Percentiles rank a stretch among this genome's conserved stretches.
phyloP scores from a whole-genome alignment of 2,113 vertebrate species.

The Rhineura floridana region DNA sequence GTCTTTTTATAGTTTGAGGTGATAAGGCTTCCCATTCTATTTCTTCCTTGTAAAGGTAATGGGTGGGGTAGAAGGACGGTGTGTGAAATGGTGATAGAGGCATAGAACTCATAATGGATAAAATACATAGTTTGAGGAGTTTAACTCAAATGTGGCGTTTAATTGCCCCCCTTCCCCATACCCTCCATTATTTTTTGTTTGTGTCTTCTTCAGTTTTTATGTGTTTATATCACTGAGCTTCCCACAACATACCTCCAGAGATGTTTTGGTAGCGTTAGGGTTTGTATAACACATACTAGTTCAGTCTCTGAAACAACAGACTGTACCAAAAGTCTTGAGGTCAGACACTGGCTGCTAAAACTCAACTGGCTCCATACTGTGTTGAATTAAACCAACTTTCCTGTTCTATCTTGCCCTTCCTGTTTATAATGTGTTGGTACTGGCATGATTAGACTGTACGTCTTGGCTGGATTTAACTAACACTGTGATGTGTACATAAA shows the following conservation, averaged over 20 bases:
- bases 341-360: conserved; percentile 45
- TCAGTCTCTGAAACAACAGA: conserved; percentile 46
- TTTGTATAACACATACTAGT: conserved; percentile 17
- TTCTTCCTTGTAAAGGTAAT: conserved; percentile 10
- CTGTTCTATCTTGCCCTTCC: conserved; percentile 37
- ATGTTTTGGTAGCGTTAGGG: conserved; percentile 32
- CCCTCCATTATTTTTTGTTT: conserved; percentile 36
- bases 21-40: conserved; percentile 39
- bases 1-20: conserved; percentile 26
- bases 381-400: conserved; percentile 38
- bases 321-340: conserved; percentile 59
- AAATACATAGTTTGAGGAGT: conserved; percentile 26
- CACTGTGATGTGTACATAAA: conserved; percentile 71
- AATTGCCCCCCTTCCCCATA: neutral
- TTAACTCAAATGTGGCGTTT: fast-evolving
- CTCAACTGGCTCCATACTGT: conserved; percentile 18
- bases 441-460: conserved; percentile 35
- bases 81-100: fast-evolving
- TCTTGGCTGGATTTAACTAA: conserved; percentile 64
- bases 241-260: conserved; percentile 5
- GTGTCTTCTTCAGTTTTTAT: conserved; percentile 9
- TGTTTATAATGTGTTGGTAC: neutral
- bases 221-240: neutral
- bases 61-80: neutral
- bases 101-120: neutral